These are phyloP conservation scores for Bombus pascuorum DNA, from an alignment of 1,140 invertebrate species.

Conservation along the genomic window DNA sequence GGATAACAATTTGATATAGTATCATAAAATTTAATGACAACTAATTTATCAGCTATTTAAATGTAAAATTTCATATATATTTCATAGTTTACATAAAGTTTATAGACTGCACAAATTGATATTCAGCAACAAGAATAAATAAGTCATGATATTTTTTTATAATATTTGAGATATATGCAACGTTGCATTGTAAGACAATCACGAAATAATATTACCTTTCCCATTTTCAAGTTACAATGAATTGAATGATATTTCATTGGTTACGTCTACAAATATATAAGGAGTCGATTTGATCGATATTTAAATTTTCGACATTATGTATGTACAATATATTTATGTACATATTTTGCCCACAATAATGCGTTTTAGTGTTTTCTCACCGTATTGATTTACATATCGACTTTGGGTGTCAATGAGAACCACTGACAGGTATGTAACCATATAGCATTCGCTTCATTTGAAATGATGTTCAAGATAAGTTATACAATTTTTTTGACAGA, in stretches of 20 bases:
- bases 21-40: constrained; percentile 2
- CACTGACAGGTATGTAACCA: constrained; percentile 53
- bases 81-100: neutral
- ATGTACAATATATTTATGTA: neutral
- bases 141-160: neutral
- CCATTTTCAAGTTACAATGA: neutral
- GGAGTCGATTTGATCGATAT: neutral
- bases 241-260: neutral
- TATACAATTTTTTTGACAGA: constrained; percentile 33
- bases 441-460: constrained; percentile 45
- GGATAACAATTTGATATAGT: neutral
- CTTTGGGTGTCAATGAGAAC: constrained; percentile 44
- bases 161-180: neutral
- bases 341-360: neutral
- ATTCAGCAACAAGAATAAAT: too few relatives aligned
- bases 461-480: constrained; percentile 52
- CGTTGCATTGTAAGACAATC: neutral
- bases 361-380: neutral
- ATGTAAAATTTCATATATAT: neutral
- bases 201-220: neutral
- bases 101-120: too few relatives aligned
- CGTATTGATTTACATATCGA: constrained; percentile 41
- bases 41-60: neutral
- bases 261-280: neutral
- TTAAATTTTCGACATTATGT: neutral